Evolutionary conservation across 1,140 invertebrate genomes (phyloP).

Genomic region (Drosophila arizonae): DNA sequence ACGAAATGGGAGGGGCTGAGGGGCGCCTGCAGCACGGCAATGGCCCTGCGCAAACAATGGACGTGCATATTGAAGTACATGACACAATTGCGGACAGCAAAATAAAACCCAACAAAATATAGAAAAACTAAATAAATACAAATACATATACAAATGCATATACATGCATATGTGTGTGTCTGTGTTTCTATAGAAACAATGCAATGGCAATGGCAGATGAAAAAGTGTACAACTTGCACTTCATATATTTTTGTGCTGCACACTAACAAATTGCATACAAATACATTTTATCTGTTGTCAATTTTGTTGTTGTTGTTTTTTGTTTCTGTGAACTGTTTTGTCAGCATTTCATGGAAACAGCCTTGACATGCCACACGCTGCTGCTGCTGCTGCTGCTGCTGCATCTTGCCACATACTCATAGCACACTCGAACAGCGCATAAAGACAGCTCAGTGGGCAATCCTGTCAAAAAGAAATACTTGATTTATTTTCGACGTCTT

Average conservation of each 20-base stretch:
- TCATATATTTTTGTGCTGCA: constrained; percentile 26
- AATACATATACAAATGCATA: background rate
- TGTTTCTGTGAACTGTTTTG: constrained; percentile 41
- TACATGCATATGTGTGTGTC: background rate
- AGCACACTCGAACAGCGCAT: constrained; percentile 26
- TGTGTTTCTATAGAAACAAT: constrained; percentile 28
- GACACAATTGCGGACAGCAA: constrained; percentile 60
- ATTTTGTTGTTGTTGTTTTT: background rate
- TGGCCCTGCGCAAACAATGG: constrained; percentile 55
- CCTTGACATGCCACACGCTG: constrained; percentile 61
- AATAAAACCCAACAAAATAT: constrained; percentile 38
- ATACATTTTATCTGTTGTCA: constrained; percentile 50
- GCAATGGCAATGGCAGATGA: constrained; percentile 30
- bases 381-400: background rate
- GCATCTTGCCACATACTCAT: constrained; percentile 10
- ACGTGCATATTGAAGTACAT: constrained; percentile 68
- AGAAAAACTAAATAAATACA: constrained; percentile 41
- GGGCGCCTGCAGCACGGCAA: constrained; percentile 16
- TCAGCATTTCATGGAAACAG: constrained; percentile 39
- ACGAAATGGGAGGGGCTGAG: background rate
- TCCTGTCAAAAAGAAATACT: constrained; percentile 26
- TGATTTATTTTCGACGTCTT: constrained; percentile 13
- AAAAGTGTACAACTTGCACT: constrained; percentile 42
- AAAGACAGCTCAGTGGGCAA: constrained; percentile 49
- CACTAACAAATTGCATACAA: constrained; percentile 54